Base-by-base conservation (phyloP, 2,888 invertebrate species). In the Eilema griseolum region DNA sequence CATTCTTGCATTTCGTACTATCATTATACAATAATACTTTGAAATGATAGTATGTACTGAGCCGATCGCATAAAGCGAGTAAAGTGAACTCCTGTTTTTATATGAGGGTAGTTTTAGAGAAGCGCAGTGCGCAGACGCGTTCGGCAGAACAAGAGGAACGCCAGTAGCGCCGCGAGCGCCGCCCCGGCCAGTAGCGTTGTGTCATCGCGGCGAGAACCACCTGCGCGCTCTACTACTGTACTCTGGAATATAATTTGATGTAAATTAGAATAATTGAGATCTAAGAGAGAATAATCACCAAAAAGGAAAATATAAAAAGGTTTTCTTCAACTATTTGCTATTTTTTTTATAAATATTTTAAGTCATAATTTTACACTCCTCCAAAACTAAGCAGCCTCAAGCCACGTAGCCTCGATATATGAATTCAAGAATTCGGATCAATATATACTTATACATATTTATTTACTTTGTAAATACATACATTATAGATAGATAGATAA, bases 131-230 rank as follows among this genome's bases (percentile, higher is more conserved):
- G 94, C 61, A 94, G 71, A 0, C 95, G 90, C 20, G 88, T 87
- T 59, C 95, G 91, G 33, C 94, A 95, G 75, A 93, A 95, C 2
- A 95, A 77, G 2, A 94, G 76, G 66, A 95, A 94, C 0, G 95
- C 95, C 67, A 95, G 81, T 28, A 95, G 74, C 0, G 94, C 95
- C 0, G 95, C 95, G 5, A 95, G 79, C 0, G 95, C 95, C 31
- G 95, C 95, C 0, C 95, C 95, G 0, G 95, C 94, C 0, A 95
- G 83, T 14, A 95, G 83, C 2, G 94, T 89, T 3, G 89, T 89
- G 14, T 95, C 95, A 28, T 95, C 95, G 70, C 94, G 88, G 0
- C 95, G 86, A 0, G 87, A 79, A 0, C 94, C 94, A 0, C 93
- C 92, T 0, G 93, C 92, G 31, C 92, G 86, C 62, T 95, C 95